A percentile compares a stretch with the other conserved stretches of the same genome.
These are phyloP conservation scores for Heterochromis multidens DNA, from an alignment of 2,113 vertebrate species.

Conservation along the genomic window DNA sequence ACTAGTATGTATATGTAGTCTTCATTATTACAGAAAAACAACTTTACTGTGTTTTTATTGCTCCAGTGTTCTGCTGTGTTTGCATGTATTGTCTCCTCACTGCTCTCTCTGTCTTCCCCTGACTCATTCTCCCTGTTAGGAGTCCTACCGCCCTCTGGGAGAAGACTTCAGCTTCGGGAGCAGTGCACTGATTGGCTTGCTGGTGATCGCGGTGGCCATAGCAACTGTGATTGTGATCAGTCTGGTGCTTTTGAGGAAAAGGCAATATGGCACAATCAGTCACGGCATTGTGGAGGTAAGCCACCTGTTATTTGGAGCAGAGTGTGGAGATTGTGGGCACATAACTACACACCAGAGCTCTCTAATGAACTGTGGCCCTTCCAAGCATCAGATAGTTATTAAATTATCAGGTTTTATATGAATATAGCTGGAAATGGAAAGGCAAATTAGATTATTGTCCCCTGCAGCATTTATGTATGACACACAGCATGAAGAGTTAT, in stretches of 20 bases:
- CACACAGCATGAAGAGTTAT: not conserved
- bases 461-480: not conserved
- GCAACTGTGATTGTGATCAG: constrained; percentile 96
- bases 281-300: constrained; percentile 98
- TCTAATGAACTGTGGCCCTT: not conserved
- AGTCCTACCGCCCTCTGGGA: constrained; percentile 80
- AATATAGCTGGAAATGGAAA: not conserved
- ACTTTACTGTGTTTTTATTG: not conserved
- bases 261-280: constrained; percentile 97
- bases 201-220: constrained; percentile 94
- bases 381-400: not conserved
- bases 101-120: not conserved
- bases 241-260: constrained; percentile 94
- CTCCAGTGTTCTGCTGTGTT: not conserved
- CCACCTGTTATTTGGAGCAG: not conserved
- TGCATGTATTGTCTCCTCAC: not conserved
- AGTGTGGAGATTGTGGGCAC: not conserved
- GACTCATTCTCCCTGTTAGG: constrained; percentile 66
- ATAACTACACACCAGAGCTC: not conserved
- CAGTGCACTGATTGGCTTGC: constrained; percentile 89
- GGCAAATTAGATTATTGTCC: not conserved
- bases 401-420: not conserved
- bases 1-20: not conserved
- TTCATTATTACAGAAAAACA: not conserved
- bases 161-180: constrained; percentile 93